Conservation (phyloP, 2,797 vertebrate species). For the Sebastes diaconus region DNA sequence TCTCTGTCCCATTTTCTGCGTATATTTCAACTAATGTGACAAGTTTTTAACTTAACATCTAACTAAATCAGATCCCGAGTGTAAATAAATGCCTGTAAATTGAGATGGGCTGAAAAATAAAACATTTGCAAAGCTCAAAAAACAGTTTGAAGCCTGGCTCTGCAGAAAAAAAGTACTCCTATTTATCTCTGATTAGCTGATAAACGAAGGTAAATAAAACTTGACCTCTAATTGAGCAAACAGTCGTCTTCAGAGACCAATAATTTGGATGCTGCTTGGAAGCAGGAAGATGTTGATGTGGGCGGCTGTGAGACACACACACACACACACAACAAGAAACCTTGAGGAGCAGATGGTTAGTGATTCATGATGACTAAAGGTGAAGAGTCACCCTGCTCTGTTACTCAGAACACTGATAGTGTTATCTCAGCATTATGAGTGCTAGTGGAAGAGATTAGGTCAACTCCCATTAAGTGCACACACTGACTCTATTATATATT, state of each 20-base stretch:
- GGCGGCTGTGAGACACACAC: slow-evolving; percentile 8
- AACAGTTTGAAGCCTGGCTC: background rate
- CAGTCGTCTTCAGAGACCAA: background rate
- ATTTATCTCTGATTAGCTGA: background rate
- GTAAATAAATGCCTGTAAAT: background rate
- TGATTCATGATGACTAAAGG: slow-evolving; percentile 55
- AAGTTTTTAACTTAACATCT: background rate
- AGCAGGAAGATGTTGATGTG: background rate
- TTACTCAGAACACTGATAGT: slow-evolving; percentile 20
- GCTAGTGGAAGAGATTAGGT: background rate
- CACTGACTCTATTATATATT: background rate
- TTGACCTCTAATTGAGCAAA: background rate
- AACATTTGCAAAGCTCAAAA: background rate
- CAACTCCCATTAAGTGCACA: slow-evolving; percentile 6
- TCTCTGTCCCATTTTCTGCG: background rate
- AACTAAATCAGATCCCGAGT: background rate
- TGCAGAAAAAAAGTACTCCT: background rate
- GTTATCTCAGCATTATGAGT: slow-evolving; percentile 17
- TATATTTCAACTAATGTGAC: background rate
- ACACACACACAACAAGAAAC: background rate
- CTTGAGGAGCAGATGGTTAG: slow-evolving; percentile 22
- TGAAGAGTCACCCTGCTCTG: slow-evolving; percentile 34
- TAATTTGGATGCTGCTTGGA: background rate
- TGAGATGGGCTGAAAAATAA: background rate
- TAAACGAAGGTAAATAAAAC: background rate